Base-by-base conservation (phyloP, 2,888 invertebrate species). In the Dasysyrphus tricinctus region DNA sequence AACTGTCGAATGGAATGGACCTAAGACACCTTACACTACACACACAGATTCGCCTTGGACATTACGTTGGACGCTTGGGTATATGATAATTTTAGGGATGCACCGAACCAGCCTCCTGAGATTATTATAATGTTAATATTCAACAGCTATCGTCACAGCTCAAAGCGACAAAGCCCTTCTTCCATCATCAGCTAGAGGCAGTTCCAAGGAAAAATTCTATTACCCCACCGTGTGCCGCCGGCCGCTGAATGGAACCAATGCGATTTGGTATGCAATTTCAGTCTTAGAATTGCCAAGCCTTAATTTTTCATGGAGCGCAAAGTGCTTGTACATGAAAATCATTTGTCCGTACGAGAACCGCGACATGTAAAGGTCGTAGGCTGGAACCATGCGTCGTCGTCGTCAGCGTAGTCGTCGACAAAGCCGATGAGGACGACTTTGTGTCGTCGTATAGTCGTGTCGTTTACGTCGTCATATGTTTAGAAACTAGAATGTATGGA, bases 281-380 rank as follows among this genome's bases (percentile, higher is more conserved):
- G 85, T 81, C 81, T 74, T 59, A 56, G 77, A 70, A 77, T 32
- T 65, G 79, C 54, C 73, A 56, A 74, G 69, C 76, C 69, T 61
- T 54, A 51, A 69, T 63, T 11, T n/a, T 49, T 47, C n/a, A 34
- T 34, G 70, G n/a, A 54, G 57, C 74, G 80, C 79, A 80, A 84
- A 80, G 76, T 80, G 80, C 85, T 80, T 61, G 76, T 77, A 85
- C 85, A 85, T 85, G 85, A 56, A 81, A 85, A 77, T 77, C 69
- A 81, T 85, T 85, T 85, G 77, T 85, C 74, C 76, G 80, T 59
- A 61, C 73, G 16, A 32, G 44, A 42, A 29, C 29, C 34, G 49
- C 49, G 67, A 73, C 69, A 67, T 76, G 80, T 65, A 73, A 78
- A 85, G 85, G 77, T 85, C 77, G 85, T 85, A 77, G 85, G 85